Evolutionary conservation across 1,140 invertebrate genomes (phyloP).

Genomic region (Diorhabda carinulata): DNA sequence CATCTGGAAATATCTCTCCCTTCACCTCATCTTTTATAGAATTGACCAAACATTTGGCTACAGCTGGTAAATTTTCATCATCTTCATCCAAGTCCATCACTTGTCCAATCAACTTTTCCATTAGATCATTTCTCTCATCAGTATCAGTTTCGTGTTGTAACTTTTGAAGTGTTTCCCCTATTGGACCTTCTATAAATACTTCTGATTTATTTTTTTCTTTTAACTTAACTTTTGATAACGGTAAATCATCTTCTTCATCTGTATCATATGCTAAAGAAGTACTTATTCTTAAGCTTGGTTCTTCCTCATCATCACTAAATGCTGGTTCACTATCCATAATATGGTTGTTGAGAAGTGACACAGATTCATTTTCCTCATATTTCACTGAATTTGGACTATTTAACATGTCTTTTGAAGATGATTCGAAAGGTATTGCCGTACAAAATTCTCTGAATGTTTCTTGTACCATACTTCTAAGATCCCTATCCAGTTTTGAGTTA

Average conservation of each 20-base stretch:
- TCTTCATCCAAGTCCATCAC: slow-evolving; percentile 59
- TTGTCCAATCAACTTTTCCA: slow-evolving; percentile 67
- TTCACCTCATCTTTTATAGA: slow-evolving; percentile 53
- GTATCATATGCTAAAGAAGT: slow-evolving; percentile 66
- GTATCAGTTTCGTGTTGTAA: slow-evolving; percentile 63
- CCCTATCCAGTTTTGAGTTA: slow-evolving; percentile 86
- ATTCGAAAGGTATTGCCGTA: slow-evolving; percentile 52
- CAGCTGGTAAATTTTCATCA: slow-evolving; percentile 49
- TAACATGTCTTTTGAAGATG: slow-evolving; percentile 49
- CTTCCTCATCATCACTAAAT: slow-evolving; percentile 79
- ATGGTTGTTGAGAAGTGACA: slow-evolving; percentile 39
- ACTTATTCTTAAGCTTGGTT: slow-evolving; percentile 51
- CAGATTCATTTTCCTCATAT: slow-evolving; percentile 55
- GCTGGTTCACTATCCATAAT: slow-evolving; percentile 59
- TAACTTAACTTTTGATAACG: slow-evolving; percentile 62
- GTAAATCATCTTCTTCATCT: slow-evolving; percentile 85
- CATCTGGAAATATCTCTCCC: slow-evolving; percentile 51
- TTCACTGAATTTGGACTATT: slow-evolving; percentile 52
- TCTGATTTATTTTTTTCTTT: slow-evolving; percentile 50
- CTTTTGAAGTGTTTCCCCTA: slow-evolving; percentile 32
- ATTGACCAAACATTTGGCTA: slow-evolving; percentile 54
- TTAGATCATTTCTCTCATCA: slow-evolving; percentile 63
- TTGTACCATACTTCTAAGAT: slow-evolving; percentile 77
- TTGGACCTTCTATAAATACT: slow-evolving; percentile 43
- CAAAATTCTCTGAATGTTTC: slow-evolving; percentile 93